Base-by-base conservation (phyloP, 1,140 invertebrate species). In the Scaptomyza graminum region DNA sequence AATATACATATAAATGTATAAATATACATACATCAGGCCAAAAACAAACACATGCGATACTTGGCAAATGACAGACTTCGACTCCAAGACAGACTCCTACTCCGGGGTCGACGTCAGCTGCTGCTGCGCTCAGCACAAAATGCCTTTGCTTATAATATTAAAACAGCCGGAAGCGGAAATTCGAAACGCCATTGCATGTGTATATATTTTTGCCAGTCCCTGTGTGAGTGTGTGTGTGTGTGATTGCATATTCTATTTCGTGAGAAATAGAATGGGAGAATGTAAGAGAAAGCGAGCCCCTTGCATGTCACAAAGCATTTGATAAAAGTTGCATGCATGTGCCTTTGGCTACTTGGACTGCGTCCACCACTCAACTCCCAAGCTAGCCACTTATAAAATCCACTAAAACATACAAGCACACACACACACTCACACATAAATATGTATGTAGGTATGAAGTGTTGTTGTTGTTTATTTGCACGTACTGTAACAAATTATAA, bases 111-210 rank as follows among this genome's bases (percentile, higher is more conserved):
- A 43, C 68, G 41, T 70, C 57, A 57, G 75, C 50, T 68, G 54
- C 77, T 76, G 65, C 62, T 80, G 80, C 54, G 65, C 63, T 67
- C 69, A 77, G 82, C 81, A 85, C 50, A 87, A 85, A 84, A 85
- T 85, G 81, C 81, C 82, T 71, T 85, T 72, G 81, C 82, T 85
- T 77, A 74, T 87, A 87, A 85, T 85, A 85, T 82, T 85, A 87
- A 85, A 85, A 85, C 87, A 72, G 67, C 82, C 82, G 82, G 82
- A 85, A 85, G 83, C 82, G 82, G 82, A 85, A 85, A 85, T 85
- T 81, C 82, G 73, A 85, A 82, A 78, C 82, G 82, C 82, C 70
- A 78, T 68, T 81, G 82, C 82, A 75, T 41, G 63, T 65, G 55
- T 62, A 46, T 66, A 34, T 54, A 15, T 57, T 31, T 54, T 11